These are phyloP conservation scores for Megaptera novaeangliae DNA, from an alignment of 2,113 vertebrate species.

Conservation along the genomic window DNA sequence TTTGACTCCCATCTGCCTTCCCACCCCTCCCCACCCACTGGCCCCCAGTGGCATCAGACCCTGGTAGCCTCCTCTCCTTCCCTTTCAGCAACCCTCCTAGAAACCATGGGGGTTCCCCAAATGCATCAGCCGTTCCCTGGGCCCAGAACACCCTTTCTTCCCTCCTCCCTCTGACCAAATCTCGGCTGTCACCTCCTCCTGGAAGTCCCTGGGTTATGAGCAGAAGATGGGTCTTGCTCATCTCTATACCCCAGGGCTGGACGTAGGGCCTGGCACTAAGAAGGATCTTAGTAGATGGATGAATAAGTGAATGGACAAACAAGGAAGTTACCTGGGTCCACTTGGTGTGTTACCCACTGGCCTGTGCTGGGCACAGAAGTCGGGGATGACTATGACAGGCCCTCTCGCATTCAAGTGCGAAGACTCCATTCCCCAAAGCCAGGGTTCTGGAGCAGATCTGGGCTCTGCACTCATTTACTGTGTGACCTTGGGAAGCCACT, in stretches of 20 bases:
- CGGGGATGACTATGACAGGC: neutral
- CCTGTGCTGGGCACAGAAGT: neutral
- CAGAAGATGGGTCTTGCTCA: neutral
- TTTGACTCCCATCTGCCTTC: neutral
- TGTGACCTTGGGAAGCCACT: neutral
- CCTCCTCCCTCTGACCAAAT: neutral
- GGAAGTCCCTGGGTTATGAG: neutral
- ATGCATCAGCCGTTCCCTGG: neutral
- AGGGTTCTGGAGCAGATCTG: too few species aligned
- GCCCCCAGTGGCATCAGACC: fast-evolving
- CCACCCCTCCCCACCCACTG: too few species aligned
- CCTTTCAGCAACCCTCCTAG: neutral
- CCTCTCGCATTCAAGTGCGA: fast-evolving
- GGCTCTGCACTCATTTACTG: neutral
- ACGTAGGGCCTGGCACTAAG: neutral
- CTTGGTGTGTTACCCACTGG: fast-evolving
- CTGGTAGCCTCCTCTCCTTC: neutral
- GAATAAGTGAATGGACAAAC: neutral
- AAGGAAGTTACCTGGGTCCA: neutral
- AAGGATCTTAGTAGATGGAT: neutral
- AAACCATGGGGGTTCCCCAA: neutral
- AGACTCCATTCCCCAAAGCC: neutral
- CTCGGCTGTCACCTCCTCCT: neutral
- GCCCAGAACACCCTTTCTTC: neutral
- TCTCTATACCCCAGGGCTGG: neutral